phyloP scores from a whole-genome alignment of 2,113 vertebrate species.

The Lethenteron reissneri region DNA sequence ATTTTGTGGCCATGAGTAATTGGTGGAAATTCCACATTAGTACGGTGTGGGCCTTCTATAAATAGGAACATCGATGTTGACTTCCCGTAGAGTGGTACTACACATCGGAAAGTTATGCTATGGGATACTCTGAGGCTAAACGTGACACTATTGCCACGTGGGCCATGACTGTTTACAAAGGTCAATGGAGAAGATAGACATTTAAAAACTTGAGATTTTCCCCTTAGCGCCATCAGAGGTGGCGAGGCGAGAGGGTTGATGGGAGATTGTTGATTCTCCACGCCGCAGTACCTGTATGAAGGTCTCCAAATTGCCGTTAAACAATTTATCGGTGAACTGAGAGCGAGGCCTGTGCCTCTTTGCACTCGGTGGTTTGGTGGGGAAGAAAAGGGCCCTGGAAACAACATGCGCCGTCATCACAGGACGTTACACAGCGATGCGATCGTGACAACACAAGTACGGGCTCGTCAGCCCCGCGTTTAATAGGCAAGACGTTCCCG shows the following conservation, averaged over 20 bases:
- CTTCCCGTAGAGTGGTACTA: too few species aligned
- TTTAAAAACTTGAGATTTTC: slow-evolving; percentile 9
- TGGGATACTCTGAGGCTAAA: slow-evolving; percentile 16
- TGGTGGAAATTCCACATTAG: too few species aligned
- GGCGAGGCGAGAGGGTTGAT: too few species aligned
- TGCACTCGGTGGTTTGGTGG: slow-evolving; percentile 56
- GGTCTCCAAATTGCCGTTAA: slow-evolving; percentile 84
- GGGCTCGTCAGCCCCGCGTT: too few species aligned
- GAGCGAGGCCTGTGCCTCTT: slow-evolving; percentile 60
- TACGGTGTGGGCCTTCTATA: too few species aligned
- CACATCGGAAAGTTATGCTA: slow-evolving; percentile 16
- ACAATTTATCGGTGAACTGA: slow-evolving; percentile 72
- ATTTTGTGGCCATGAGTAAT: too few species aligned
- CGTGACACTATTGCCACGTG: neutral
- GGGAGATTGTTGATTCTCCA: slow-evolving; percentile 17
- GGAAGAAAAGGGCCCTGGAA: slow-evolving; percentile 64
- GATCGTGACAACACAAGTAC: too few species aligned
- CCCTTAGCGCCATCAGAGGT: too few species aligned
- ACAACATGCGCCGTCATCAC: slow-evolving; percentile 11
- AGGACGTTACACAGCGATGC: neutral
- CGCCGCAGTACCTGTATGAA: slow-evolving; percentile 64
- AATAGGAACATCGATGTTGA: too few species aligned
- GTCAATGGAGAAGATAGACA: neutral
- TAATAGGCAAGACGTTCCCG: too few species aligned
- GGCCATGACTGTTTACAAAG: neutral